Conservation (phyloP, 2,113 vertebrate species). For the Pleuronectes platessa region DNA sequence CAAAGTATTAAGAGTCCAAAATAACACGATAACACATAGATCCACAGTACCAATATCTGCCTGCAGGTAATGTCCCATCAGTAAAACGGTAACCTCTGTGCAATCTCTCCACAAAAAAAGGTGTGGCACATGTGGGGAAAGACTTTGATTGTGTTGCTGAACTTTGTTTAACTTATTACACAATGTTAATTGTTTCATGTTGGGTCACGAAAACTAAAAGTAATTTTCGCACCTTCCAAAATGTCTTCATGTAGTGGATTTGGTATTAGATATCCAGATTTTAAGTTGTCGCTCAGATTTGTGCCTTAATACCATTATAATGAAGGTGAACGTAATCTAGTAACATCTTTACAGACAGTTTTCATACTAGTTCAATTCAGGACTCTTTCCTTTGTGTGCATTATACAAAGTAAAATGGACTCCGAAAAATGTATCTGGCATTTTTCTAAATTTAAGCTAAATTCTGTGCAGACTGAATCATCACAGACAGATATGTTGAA, state of each 20-base stretch:
- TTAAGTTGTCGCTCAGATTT: too few species aligned
- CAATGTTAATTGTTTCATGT: too few species aligned
- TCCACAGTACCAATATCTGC: conserved; percentile 1
- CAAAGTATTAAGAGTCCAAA: not conserved
- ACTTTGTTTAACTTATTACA: too few species aligned
- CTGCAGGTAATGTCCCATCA: not conserved
- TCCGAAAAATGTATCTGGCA: not conserved
- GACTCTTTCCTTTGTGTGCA: too few species aligned
- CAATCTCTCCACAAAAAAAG: too few species aligned
- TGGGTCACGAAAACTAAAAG: too few species aligned
- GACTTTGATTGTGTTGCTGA: too few species aligned
- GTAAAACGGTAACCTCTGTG: too few species aligned
- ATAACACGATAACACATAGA: not conserved
- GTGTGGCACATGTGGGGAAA: too few species aligned
- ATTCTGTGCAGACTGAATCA: not conserved
- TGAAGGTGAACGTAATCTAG: not conserved
- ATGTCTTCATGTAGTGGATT: too few species aligned
- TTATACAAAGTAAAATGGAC: not conserved
- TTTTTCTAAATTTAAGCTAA: not conserved
- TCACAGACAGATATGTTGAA: not conserved
- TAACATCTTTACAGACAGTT: not conserved
- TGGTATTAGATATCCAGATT: too few species aligned
- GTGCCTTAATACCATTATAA: not conserved
- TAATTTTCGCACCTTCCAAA: too few species aligned
- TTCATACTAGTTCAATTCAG: not conserved